phyloP scores from a whole-genome alignment of 2,113 vertebrate genomes.

The Opisthocomus hoazin region DNA sequence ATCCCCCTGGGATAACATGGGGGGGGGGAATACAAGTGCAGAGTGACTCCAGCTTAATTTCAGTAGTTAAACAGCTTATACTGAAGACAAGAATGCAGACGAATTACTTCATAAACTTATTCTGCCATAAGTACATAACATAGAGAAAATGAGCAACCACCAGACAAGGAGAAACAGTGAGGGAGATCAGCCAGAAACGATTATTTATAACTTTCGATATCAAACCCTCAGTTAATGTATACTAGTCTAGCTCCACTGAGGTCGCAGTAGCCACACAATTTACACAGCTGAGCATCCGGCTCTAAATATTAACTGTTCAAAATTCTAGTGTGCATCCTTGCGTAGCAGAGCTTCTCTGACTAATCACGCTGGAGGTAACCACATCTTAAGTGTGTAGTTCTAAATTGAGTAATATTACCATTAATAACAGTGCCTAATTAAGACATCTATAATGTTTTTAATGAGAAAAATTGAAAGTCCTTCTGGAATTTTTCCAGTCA shows the following conservation, averaged over 20 bases:
- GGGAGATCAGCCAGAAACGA: not conserved
- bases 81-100: not conserved
- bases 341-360: slow-evolving; percentile 54
- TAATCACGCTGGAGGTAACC: slow-evolving; percentile 67
- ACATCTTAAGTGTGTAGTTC: slow-evolving; percentile 69
- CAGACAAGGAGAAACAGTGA: not conserved
- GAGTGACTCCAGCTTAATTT: not conserved
- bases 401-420: slow-evolving; percentile 71
- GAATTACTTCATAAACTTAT: not conserved
- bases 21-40: not conserved
- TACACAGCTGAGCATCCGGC: slow-evolving; percentile 30
- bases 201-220: not conserved
- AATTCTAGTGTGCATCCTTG: slow-evolving; percentile 56
- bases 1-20: not conserved
- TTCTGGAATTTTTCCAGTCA: slow-evolving; percentile 80
- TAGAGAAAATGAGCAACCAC: not conserved
- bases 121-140: not conserved
- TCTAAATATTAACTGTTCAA: slow-evolving; percentile 59
- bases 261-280: not conserved
- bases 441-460: slow-evolving; percentile 80
- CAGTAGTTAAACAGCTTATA: not conserved
- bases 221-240: not conserved
- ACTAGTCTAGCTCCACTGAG: not conserved
- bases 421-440: slow-evolving; percentile 76
- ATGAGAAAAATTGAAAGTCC: slow-evolving; percentile 79